Evolutionary conservation across 2,113 vertebrate species (phyloP).

Genomic region (Tachycineta bicolor): DNA sequence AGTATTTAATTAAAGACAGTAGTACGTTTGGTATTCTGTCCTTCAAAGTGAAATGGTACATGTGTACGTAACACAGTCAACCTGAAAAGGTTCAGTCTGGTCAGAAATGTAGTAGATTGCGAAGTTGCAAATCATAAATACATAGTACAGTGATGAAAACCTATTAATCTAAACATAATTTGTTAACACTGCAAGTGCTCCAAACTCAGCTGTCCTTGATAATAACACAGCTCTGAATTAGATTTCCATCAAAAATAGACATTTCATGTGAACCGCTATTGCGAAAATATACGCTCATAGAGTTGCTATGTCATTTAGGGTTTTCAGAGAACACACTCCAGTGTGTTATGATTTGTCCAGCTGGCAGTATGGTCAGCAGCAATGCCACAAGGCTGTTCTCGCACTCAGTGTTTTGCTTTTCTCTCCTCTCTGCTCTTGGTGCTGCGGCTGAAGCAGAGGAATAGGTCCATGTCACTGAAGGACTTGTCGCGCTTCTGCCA

Average conservation of each 20-base stretch:
- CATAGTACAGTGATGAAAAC: background rate
- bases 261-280: background rate
- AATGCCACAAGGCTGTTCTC: background rate
- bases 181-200: background rate
- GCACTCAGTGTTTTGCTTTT: background rate
- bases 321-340: background rate
- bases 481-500: fast-evolving
- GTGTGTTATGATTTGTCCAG: background rate
- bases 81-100: background rate
- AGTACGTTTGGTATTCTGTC: background rate
- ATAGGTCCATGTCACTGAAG: background rate
- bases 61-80: fast-evolving
- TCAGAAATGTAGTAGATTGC: background rate
- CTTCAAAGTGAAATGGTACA: background rate
- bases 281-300: background rate
- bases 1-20: background rate
- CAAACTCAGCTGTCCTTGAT: background rate
- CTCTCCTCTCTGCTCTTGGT: background rate
- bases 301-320: constrained; percentile 10
- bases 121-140: background rate
- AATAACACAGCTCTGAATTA: background rate
- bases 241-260: background rate
- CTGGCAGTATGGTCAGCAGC: background rate
- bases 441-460: background rate
- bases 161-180: background rate